phyloP scores from a whole-genome alignment of 2,113 vertebrate species.

The Columba livia region DNA sequence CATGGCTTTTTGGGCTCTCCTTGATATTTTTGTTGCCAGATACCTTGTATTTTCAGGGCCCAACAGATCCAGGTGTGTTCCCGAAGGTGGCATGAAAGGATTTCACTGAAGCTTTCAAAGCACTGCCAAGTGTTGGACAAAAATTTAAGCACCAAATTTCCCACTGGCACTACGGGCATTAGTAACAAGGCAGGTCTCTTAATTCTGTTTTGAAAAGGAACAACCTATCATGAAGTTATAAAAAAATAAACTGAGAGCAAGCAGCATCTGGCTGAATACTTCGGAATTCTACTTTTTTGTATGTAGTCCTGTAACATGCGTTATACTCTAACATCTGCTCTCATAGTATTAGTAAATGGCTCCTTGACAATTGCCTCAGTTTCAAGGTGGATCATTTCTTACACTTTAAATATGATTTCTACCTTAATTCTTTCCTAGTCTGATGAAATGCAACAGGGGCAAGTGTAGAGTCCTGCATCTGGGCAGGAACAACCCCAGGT shows the following conservation, averaged over 20 bases:
- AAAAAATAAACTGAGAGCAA: background rate
- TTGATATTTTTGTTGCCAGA: too few species aligned
- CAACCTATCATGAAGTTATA: background rate
- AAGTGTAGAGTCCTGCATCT: too few species aligned
- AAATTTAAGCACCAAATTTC: background rate
- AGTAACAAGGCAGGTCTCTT: background rate
- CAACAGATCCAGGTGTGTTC: background rate
- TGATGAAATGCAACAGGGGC: background rate
- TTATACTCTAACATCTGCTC: background rate
- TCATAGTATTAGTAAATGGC: background rate
- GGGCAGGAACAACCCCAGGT: too few species aligned
- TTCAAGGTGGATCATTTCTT: background rate
- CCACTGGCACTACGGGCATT: background rate
- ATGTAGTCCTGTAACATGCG: background rate
- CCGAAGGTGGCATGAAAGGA: background rate
- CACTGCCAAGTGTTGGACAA: background rate
- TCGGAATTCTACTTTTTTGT: background rate
- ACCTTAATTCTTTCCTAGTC: background rate
- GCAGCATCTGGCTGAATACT: background rate
- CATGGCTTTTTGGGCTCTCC: background rate
- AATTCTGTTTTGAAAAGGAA: background rate
- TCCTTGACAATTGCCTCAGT: background rate
- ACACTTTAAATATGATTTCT: background rate
- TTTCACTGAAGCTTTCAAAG: background rate
- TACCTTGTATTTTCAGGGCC: background rate